Conservation (phyloP, 2,888 invertebrate genomes). For the Tetropium fuscum region DNA sequence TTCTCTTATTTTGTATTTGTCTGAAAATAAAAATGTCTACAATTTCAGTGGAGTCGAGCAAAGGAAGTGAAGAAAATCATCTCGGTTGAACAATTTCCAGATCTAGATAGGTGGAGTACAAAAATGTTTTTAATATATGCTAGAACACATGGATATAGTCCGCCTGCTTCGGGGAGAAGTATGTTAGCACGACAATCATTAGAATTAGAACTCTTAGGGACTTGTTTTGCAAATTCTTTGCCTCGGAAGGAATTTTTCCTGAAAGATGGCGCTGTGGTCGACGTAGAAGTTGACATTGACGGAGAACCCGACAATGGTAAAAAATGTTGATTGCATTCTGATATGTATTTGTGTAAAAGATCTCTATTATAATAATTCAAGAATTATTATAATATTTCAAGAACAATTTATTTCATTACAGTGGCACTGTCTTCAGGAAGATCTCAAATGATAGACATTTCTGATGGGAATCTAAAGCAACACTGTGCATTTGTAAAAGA, state of each 20-base stretch:
- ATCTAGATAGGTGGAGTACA: slow-evolving; percentile 62
- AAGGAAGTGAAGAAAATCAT: slow-evolving; percentile 62
- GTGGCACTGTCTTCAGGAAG: slow-evolving; percentile 19
- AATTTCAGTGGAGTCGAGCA: slow-evolving; percentile 70
- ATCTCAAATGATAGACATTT: slow-evolving; percentile 41
- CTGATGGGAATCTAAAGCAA: slow-evolving; percentile 52
- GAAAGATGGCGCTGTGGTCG: slow-evolving; percentile 18
- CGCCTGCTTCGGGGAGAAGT: slow-evolving; percentile 54
- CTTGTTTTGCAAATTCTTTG: slow-evolving; percentile 37
- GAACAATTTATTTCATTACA: slow-evolving; percentile 29
- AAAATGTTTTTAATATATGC: slow-evolving; percentile 67
- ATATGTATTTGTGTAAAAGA: too few relatives aligned
- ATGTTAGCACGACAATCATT: slow-evolving; percentile 47
- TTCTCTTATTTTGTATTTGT: too few relatives aligned
- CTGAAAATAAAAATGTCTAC: slow-evolving; percentile 13
- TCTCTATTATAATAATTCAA: too few relatives aligned
- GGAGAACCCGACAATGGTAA: slow-evolving; percentile 20
- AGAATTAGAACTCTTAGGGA: slow-evolving; percentile 46
- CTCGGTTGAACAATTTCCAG: slow-evolving; percentile 44
- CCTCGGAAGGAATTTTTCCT: slow-evolving; percentile 1
- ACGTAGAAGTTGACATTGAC: slow-evolving; percentile 34
- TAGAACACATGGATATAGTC: slow-evolving; percentile 65
- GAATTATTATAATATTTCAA: not conserved
- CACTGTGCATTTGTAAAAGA: slow-evolving; percentile 65
- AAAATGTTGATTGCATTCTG: too few relatives aligned